Percentiles rank a stretch among this genome's conserved stretches.
phyloP scores from a whole-genome alignment of 1,140 invertebrate genomes.

The Drosophila bifasciata region DNA sequence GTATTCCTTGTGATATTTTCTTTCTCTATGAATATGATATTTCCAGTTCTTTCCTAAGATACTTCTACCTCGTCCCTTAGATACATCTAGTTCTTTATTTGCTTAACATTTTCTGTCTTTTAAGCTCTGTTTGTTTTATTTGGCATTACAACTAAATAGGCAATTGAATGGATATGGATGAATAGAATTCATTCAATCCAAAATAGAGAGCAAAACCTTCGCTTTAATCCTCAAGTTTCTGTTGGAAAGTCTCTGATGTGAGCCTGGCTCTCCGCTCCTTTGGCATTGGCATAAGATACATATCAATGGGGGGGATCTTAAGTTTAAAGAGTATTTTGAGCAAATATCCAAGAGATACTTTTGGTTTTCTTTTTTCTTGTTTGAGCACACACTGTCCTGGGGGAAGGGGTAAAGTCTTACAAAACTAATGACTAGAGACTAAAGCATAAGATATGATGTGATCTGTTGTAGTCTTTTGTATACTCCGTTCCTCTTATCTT shows the following conservation, averaged over 20 bases:
- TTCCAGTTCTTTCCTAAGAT: no score
- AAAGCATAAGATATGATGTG: conserved; percentile 51
- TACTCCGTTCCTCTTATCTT: conserved; percentile 28
- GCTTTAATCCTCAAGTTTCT: conserved; percentile 20
- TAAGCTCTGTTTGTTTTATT: conserved; percentile 27
- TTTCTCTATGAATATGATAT: background rate
- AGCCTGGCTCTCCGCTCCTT: conserved; percentile 63
- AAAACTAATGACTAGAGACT: conserved; percentile 61
- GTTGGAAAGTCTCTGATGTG: conserved; percentile 57
- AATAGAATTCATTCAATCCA: background rate
- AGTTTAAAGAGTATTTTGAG: conserved; percentile 56
- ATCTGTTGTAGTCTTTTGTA: conserved; percentile 53
- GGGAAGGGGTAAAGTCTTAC: conserved; percentile 46
- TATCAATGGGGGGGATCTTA: conserved; percentile 29
- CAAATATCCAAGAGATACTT: conserved; percentile 13
- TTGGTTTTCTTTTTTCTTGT: conserved; percentile 19
- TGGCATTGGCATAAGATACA: conserved; percentile 77
- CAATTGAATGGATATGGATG: conserved; percentile 11
- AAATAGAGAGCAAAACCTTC: conserved; percentile 24
- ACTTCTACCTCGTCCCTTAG: no score
- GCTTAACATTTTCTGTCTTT: conserved; percentile 7
- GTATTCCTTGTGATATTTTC: background rate
- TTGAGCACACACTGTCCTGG: conserved; percentile 71
- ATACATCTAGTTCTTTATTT: background rate
- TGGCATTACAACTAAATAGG: conserved; percentile 52